Base-by-base conservation (phyloP, 2,797 vertebrate species). In the Hyperoplus lanceolatus region DNA sequence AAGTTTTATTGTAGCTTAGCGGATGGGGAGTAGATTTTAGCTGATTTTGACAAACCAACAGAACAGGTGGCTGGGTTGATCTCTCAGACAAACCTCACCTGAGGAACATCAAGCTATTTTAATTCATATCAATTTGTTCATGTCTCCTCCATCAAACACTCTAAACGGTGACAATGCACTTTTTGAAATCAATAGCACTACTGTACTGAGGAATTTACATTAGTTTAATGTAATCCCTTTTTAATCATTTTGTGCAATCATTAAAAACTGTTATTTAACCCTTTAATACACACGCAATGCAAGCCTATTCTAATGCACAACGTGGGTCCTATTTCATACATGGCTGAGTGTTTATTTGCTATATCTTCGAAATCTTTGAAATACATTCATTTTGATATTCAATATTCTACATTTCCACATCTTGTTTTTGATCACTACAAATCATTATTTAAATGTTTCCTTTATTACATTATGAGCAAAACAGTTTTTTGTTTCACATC, bases 191-290 rank as follows among this genome's bases (percentile, higher is more conserved):
- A 46, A 69, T 36, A 7, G 49, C 13, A 15, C 10, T n/a, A 1
- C 60, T 63, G 29, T 6, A 7, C 7, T 39, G 29, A 60, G 38
- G 61, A 21, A 21, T 21, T 21, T 21, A 21, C 21, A 21, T 21
- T 21, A 21, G 45, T 54, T 36, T 45, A 43, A 48, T 42, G 36
- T 62, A 63, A 41, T 82, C 56, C 56, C 65, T 60, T 70, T 57
- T 69, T 70, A 29, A 29, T 57, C 39, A 61, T 69, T 69, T 60
- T 38, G 11, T 45, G 36, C 13, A 75, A 12, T 38, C 43, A 36
- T 36, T 8, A 18, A n/a, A 56, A 12, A 10, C 13, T 3, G 46
- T 5, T 48, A 29, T 29, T 3, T 29, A 29, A 29, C 29, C 29
- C 29, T 29, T 29, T 29, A 29, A 29, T 29, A 29, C 29, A 29